phyloP scores from a whole-genome alignment of 2,113 vertebrate species.

The Orientallactaga bullata region DNA sequence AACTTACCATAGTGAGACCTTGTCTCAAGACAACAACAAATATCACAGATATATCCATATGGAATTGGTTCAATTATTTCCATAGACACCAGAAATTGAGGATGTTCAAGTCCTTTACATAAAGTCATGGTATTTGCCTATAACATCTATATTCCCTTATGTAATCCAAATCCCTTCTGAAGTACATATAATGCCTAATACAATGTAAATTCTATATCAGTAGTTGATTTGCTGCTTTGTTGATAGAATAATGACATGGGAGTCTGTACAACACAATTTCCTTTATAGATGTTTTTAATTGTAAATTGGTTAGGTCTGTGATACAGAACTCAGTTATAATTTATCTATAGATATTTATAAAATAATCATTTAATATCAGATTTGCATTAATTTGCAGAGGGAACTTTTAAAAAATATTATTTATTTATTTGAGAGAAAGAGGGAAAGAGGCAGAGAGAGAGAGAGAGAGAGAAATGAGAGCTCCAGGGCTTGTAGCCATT shows the following conservation, averaged over 20 bases:
- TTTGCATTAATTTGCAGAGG: neutral
- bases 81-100: neutral
- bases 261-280: neutral
- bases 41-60: neutral
- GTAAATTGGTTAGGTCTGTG: neutral
- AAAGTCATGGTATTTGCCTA: neutral
- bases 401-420: too few relatives aligned
- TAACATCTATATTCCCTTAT: neutral
- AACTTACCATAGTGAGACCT: neutral
- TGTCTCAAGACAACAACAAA: neutral
- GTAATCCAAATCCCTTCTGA: neutral
- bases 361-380: conserved; percentile 34
- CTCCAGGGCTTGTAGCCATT: too few relatives aligned
- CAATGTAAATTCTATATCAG: neutral
- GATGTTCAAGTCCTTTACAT: neutral
- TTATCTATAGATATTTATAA: conserved; percentile 19
- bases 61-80: neutral
- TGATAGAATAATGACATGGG: neutral
- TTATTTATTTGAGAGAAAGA: too few relatives aligned
- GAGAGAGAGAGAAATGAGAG: too few relatives aligned
- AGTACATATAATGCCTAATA: neutral
- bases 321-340: neutral
- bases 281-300: neutral
- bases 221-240: neutral
- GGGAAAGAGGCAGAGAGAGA: too few relatives aligned